Base-by-base conservation (phyloP, 2,888 invertebrate species). In the Cantharis nigra region DNA sequence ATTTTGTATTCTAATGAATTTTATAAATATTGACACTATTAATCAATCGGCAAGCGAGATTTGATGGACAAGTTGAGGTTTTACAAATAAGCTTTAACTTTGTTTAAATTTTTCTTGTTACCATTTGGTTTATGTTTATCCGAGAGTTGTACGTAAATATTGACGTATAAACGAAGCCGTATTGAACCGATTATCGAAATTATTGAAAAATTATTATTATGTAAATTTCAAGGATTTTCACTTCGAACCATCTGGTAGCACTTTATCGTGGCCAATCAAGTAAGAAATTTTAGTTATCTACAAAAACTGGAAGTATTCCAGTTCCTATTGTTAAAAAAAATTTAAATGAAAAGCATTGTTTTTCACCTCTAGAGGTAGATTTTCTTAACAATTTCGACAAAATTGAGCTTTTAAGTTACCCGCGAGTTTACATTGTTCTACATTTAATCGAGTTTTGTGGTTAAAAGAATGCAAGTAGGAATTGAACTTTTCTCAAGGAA, bases 11-110 rank as follows among this genome's bases (percentile, higher is more conserved):
- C 49, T 49, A 49, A 49, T 49, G 80, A 80, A 79, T 81, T 83
- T 85, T 86, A 84, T 88, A 88, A 88, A 88, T 88, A 88, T 88
- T 88, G 87, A 88, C 85, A 85, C 86, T 83, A 87, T 88, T 86
- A 87, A 87, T 88, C 87, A 86, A 83, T 87, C 87, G 84, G 82
- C 86, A 81, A 74, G 63, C 74, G 72, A 13, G 69, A 73, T 78
- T 80, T 85, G 85, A 85, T 85, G 84, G 85, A 85, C 85, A 84
- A 83, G 80, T 82, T 75, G 81, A 81, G 80, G 82, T 80, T 80
- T 83, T 81, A 83, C 83, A 83, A 83, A 83, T 82, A 82, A 82
- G 79, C 82, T 78, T 74, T 78, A 80, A 78, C 78, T 13, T 65
- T 78, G 72, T 75, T 75, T 78, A 71, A 78, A 78, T 72, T 75